Conservation (phyloP, 2,113 vertebrate species). For the Morone saxatilis region DNA sequence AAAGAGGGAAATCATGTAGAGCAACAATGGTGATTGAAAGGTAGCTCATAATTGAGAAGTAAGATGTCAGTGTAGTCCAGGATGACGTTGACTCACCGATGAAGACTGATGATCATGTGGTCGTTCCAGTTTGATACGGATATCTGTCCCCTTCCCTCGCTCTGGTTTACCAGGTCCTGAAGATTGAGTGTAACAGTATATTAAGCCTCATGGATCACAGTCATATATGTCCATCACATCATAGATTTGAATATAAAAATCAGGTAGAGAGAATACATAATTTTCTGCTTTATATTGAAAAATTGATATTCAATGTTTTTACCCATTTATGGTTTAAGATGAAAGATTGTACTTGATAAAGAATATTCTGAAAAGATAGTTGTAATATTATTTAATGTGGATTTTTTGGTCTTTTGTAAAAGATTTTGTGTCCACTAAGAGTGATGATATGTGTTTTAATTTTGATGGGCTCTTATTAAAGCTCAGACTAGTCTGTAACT, state of each 20-base stretch:
- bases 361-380: no score
- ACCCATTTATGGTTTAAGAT: no score
- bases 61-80: not conserved
- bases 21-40: not conserved
- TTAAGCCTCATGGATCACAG: not conserved
- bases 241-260: not conserved
- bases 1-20: not conserved
- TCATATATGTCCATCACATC: not conserved
- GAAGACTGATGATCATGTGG: constrained; percentile 84
- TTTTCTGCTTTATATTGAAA: not conserved
- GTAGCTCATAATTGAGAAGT: not conserved
- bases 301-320: not conserved
- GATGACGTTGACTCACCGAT: constrained; percentile 81
- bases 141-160: constrained; percentile 84
- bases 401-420: no score
- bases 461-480: no score
- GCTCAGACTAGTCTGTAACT: no score
- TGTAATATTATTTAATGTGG: no score
- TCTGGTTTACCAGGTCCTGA: constrained; percentile 79
- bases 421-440: no score
- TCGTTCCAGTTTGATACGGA: constrained; percentile 91
- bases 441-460: no score
- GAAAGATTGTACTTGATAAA: no score
- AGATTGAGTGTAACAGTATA: not conserved
- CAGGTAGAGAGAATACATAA: not conserved